A percentile compares a stretch with the other conserved stretches of the same genome.
phyloP scores from a whole-genome alignment of 2,113 vertebrate genomes.

The Cryptomyrus ogoouensis region DNA sequence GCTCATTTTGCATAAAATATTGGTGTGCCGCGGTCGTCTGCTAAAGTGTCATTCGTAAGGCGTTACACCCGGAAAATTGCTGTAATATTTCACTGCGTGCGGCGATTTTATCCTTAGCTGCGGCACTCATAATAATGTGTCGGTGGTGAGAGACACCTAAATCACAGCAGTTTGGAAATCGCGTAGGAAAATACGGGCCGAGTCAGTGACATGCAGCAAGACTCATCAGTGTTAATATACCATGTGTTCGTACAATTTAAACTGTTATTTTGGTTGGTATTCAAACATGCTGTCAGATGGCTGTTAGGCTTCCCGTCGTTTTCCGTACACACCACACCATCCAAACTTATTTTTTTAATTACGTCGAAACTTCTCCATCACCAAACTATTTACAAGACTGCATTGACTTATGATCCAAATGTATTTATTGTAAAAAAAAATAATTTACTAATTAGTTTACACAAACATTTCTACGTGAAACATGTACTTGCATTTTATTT shows the following conservation, averaged over 20 bases:
- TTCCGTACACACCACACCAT: not conserved
- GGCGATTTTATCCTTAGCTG: not conserved
- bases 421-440: not conserved
- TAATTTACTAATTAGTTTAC: not conserved
- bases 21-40: too few relatives aligned
- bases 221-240: not conserved
- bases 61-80: slow-evolving; percentile 8
- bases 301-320: not conserved
- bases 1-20: slow-evolving; percentile 15
- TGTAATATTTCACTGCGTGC: not conserved
- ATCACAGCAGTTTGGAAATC: not conserved
- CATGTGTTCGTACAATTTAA: not conserved
- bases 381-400: not conserved
- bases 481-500: not conserved
- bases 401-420: not conserved
- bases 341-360: not conserved
- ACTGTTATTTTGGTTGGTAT: not conserved
- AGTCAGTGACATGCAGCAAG: not conserved
- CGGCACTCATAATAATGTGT: not conserved
- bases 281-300: not conserved
- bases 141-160: not conserved
- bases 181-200: not conserved
- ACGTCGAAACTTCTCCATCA: not conserved
- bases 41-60: not conserved
- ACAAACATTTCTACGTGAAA: not conserved